Conservation (phyloP, 2,888 invertebrate genomes). For the Prosapia bicincta region DNA sequence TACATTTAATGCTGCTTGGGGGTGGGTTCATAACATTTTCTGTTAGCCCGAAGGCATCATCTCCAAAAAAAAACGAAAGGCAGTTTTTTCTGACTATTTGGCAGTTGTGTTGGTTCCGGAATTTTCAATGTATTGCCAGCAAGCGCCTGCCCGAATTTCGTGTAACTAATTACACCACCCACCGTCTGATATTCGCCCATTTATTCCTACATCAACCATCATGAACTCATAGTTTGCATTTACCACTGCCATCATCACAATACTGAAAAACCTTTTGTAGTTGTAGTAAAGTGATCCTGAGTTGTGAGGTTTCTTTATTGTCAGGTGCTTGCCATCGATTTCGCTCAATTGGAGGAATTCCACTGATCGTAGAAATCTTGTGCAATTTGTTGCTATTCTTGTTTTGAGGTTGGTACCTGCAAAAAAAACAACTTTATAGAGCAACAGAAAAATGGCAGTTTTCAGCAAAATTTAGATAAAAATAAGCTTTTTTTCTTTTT, state of each 20-base stretch:
- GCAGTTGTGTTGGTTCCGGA: not conserved
- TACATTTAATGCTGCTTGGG: slow-evolving; percentile 24
- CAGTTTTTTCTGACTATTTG: slow-evolving; percentile 6
- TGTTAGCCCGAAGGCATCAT: slow-evolving; percentile 38
- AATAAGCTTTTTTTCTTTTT: too few relatives aligned
- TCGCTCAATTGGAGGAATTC: not conserved
- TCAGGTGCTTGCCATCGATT: not conserved
- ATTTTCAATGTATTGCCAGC: not conserved
- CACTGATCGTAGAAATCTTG: not conserved
- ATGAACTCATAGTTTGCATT: slow-evolving; percentile 37
- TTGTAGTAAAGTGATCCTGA: not conserved
- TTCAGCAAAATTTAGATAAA: too few relatives aligned
- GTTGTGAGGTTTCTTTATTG: not conserved
- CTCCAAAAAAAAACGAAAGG: slow-evolving; percentile 38
- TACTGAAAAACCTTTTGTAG: not conserved
- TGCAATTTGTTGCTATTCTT: not conserved
- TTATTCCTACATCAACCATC: slow-evolving; percentile 37
- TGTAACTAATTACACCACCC: slow-evolving; percentile 32
- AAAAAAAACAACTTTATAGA: too few relatives aligned
- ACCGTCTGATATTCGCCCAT: slow-evolving; percentile 35
- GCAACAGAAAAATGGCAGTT: too few relatives aligned
- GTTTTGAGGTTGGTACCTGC: too few relatives aligned
- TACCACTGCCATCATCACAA: slow-evolving; percentile 34
- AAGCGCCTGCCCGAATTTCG: too few relatives aligned
- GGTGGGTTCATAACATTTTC: slow-evolving; percentile 37